Evolutionary conservation across 2,888 invertebrate genomes (phyloP), one percentile per base, ranked within the genome.

Genomic region (Brachylomia viminalis): DNA sequence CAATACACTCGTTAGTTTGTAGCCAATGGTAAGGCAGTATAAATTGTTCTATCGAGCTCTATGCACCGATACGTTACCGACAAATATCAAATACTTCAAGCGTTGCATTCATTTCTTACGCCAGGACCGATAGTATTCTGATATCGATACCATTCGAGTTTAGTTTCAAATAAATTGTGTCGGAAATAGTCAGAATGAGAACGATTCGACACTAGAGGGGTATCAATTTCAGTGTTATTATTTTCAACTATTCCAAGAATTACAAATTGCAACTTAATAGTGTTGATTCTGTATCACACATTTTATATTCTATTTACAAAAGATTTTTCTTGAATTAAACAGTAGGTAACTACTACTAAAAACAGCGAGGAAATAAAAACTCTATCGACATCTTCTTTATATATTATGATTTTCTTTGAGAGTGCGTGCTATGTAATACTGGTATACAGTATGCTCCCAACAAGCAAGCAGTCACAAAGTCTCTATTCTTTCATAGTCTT

Each of bases 21-120:
- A 78, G n/a, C 66, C 66, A 66, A 82, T 78, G 67, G 67, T 56
- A 70, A 74, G 54, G 62, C 56, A 61, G 74, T 65, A 74, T 83
- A 71, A 78, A 79, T 74, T 74, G 23, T 54, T 79, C 83, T 82
- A 83, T 84, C 77, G 68, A 68, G 69, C 47, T 56, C 58, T 58
- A 73, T 72, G 79, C 49, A 73, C 74, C 87, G 71, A 86, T 87
- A 79, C 59, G 72, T 81, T 81, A 71, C 65, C 72, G 64, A 75
- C 84, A 79, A 77, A 70, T 83, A 83, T 80, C 70, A 56, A 87
- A 77, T 80, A 82, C 62, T 86, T 86, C 72, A 70, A 42, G 38
- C 68, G 72, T 87, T 72, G 71, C 75, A 67, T 85, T 74, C 56
- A 75, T 84, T 75, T 56, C 68, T 27, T 58, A 59, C 61, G 70